Evolutionary conservation across 2,113 vertebrate species (phyloP).

Genomic region (Oenanthe melanoleuca): DNA sequence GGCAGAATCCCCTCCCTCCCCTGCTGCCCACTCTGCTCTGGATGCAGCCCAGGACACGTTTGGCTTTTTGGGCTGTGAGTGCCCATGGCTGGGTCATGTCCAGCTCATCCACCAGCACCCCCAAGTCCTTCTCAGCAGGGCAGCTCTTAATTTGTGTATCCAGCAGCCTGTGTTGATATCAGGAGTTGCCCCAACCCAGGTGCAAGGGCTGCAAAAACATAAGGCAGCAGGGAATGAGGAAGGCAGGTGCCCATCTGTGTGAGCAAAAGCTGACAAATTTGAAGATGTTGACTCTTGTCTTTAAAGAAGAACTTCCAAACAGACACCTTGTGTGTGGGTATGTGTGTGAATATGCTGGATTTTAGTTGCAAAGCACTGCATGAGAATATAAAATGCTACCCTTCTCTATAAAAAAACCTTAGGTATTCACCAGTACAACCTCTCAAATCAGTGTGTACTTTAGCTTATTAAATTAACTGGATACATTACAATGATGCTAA

Average conservation of each 20-base stretch:
- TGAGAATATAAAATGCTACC: background rate
- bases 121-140: background rate
- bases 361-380: background rate
- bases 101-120: background rate
- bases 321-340: background rate
- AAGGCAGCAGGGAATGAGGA: background rate
- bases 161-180: background rate
- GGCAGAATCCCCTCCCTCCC: rapidly evolving
- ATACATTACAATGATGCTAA: background rate
- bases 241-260: background rate
- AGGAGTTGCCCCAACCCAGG: background rate
- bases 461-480: background rate
- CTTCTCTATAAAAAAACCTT: background rate
- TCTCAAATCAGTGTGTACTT: background rate
- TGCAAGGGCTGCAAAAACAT: background rate
- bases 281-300: background rate
- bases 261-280: background rate
- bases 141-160: background rate
- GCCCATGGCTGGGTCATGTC: background rate
- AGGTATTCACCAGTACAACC: background rate
- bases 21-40: rapidly evolving
- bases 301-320: background rate
- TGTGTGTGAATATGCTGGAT: background rate
- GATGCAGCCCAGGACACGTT: rapidly evolving
- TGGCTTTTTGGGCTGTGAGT: background rate